Evolutionary conservation across 2,888 invertebrate genomes (phyloP).

Genomic region (Boloria selene): DNA sequence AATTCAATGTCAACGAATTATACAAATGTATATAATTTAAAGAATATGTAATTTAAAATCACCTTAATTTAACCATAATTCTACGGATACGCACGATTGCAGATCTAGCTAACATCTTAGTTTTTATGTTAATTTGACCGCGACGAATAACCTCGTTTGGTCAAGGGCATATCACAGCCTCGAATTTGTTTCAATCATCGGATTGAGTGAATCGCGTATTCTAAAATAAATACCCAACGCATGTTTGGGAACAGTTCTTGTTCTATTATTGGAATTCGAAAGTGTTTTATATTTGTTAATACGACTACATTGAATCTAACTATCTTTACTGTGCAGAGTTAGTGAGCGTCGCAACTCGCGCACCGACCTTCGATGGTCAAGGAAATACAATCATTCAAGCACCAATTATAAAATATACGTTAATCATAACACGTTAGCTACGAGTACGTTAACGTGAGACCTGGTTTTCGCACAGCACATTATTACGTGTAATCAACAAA

Average conservation of each 20-base stretch:
- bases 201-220: conserved; percentile 58
- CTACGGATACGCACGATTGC: conserved; percentile 44
- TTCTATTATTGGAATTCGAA: background rate
- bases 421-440: conserved; percentile 60
- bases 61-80: conserved; percentile 34
- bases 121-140: conserved; percentile 56
- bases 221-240: conserved; percentile 38
- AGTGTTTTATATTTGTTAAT: conserved; percentile 21
- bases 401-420: conserved; percentile 63
- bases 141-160: conserved; percentile 61
- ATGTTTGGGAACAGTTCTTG: background rate
- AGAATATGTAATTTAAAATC: conserved; percentile 24
- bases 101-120: conserved; percentile 46
- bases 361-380: conserved; percentile 74
- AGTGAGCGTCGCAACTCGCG: conserved; percentile 67
- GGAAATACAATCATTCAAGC: conserved; percentile 72
- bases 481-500: conserved; percentile 34
- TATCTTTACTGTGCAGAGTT: conserved; percentile 52
- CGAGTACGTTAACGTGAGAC: conserved; percentile 39
- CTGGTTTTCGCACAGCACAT: conserved; percentile 67
- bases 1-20: conserved; percentile 27
- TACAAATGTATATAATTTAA: conserved; percentile 18
- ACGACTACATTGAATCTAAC: conserved; percentile 53
- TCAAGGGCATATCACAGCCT: conserved; percentile 66
- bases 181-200: conserved; percentile 57